Percentiles rank a stretch among this genome's conserved stretches.
These are phyloP conservation scores for Lithophane leautieri DNA, from an alignment of 2,888 invertebrate species.

Conservation along the genomic window DNA sequence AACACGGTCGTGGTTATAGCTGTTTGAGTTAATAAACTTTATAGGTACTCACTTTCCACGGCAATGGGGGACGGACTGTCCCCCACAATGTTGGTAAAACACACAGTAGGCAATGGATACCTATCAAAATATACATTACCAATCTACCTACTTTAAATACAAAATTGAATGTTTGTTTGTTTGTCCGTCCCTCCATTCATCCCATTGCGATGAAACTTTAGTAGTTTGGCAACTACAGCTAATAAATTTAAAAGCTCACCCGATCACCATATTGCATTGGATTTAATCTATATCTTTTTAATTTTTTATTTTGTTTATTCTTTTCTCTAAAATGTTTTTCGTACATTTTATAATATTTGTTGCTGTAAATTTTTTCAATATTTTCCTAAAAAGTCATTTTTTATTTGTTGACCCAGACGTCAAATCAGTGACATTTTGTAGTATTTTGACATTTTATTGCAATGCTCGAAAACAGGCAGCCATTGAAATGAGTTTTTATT, in stretches of 20 bases:
- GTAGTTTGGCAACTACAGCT: not conserved
- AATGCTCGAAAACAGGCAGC: not conserved
- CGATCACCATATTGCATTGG: slow-evolving; percentile 70
- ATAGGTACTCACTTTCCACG: not conserved
- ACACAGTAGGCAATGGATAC: not conserved
- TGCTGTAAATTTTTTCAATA: slow-evolving; percentile 35
- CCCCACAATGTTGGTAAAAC: not conserved
- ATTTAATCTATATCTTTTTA: slow-evolving; percentile 40
- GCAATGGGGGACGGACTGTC: not conserved
- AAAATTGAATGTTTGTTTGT: not conserved
- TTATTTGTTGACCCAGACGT: not conserved
- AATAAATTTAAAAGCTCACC: slow-evolving; percentile 63
- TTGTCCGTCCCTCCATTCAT: too few relatives aligned
- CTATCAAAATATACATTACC: not conserved
- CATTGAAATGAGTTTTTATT: slow-evolving; percentile 20
- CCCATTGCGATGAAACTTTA: not conserved
- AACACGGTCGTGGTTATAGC: not conserved
- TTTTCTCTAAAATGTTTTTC: slow-evolving; percentile 51
- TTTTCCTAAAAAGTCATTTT: slow-evolving; percentile 51
- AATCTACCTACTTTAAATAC: too few relatives aligned
- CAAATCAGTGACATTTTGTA: slow-evolving; percentile 17
- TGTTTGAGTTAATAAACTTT: not conserved
- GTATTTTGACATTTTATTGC: slow-evolving; percentile 8
- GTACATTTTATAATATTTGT: slow-evolving; percentile 67
- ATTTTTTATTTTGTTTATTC: slow-evolving; percentile 36